These are phyloP conservation scores for Parasteatoda lunata DNA, from an alignment of 2,888 invertebrate species.

Conservation along the genomic window DNA sequence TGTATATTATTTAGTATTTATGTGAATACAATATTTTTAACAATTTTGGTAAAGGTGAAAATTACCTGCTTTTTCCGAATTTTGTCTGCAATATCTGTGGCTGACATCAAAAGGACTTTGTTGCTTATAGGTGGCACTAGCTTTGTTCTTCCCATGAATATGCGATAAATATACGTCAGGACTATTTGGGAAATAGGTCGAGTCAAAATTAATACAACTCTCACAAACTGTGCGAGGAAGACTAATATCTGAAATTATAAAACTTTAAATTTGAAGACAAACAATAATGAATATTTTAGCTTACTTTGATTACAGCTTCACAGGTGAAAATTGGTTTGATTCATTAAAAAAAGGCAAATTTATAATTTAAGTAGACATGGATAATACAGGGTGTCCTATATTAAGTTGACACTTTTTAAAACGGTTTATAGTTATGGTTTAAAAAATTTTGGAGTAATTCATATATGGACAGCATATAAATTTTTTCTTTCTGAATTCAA, in stretches of 20 bases:
- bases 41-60: not conserved
- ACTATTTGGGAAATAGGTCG: slow-evolving; percentile 29
- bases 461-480: too few relatives aligned
- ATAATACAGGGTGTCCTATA: too few relatives aligned
- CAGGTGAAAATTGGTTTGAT: not conserved
- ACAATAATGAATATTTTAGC: not conserved
- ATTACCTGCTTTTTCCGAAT: slow-evolving; percentile 74
- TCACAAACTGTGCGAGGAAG: not conserved
- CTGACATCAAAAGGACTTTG: slow-evolving; percentile 73
- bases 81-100: slow-evolving; percentile 72
- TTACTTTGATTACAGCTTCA: not conserved
- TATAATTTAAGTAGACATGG: not conserved
- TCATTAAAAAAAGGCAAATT: not conserved
- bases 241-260: slow-evolving; percentile 15
- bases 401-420: too few relatives aligned
- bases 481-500: too few relatives aligned
- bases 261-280: not conserved
- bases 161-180: slow-evolving; percentile 2
- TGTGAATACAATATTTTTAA: too few relatives aligned
- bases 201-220: slow-evolving; percentile 23
- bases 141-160: slow-evolving; percentile 28
- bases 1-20: too few relatives aligned
- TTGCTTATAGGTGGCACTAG: slow-evolving; percentile 72
- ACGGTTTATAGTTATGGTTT: too few relatives aligned
- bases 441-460: too few relatives aligned